Conservation (phyloP, 1,140 invertebrate species). For the Saccostrea echinata region DNA sequence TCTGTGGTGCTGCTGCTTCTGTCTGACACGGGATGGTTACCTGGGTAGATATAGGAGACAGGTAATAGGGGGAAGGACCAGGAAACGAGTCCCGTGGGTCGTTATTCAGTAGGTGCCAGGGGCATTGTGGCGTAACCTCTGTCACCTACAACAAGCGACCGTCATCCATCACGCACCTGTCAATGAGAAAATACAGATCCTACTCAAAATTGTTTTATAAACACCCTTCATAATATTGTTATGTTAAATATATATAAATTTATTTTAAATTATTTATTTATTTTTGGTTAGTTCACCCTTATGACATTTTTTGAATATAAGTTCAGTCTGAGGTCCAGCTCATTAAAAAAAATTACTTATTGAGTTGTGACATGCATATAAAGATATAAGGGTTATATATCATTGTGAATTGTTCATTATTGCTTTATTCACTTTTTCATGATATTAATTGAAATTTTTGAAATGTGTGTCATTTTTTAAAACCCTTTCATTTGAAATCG, state of each 20-base stretch:
- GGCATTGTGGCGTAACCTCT: slow-evolving; percentile 16
- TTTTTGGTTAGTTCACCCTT: not conserved
- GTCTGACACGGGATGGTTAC: not conserved
- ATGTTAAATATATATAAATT: too few relatives aligned
- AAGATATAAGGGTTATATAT: too few relatives aligned
- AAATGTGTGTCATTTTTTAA: too few relatives aligned
- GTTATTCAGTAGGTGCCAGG: slow-evolving; percentile 21
- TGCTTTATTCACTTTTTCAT: too few relatives aligned
- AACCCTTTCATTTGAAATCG: too few relatives aligned
- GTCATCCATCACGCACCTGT: slow-evolving; percentile 35
- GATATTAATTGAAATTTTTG: too few relatives aligned
- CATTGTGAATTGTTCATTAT: too few relatives aligned
- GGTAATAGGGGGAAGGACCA: slow-evolving; percentile 18
- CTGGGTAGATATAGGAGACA: slow-evolving; percentile 26
- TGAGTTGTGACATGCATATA: too few relatives aligned
- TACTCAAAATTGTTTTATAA: not conserved
- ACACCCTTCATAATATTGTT: not conserved
- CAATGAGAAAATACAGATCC: slow-evolving; percentile 13
- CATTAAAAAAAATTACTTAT: too few relatives aligned
- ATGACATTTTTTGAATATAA: not conserved
- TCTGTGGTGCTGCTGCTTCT: not conserved
- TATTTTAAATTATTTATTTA: not conserved
- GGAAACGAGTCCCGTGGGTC: slow-evolving; percentile 11
- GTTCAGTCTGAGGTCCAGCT: too few relatives aligned
- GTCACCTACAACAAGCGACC: slow-evolving; percentile 1